A percentile compares a stretch with the other conserved stretches of the same genome.
These are phyloP conservation scores for Cairina moschata DNA, from an alignment of 2,113 vertebrate genomes.

Conservation along the genomic window DNA sequence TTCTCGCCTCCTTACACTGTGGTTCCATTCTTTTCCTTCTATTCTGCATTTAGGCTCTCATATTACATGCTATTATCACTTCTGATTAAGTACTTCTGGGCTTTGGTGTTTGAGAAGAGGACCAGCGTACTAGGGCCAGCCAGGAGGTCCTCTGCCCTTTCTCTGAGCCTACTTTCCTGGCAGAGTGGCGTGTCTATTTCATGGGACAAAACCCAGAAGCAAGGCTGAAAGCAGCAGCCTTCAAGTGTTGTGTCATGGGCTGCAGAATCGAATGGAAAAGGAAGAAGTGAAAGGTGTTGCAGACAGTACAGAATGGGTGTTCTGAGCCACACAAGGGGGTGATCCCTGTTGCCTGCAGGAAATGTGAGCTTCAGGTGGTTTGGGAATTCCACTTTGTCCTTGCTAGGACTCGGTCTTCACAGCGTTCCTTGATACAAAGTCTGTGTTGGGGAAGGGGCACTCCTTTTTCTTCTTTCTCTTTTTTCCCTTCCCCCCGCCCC, in stretches of 20 bases:
- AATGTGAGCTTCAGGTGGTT: not conserved
- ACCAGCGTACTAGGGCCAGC: not conserved
- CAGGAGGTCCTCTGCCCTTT: not conserved
- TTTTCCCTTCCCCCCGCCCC: rapidly evolving
- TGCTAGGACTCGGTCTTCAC: not conserved
- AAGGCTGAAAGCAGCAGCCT: not conserved
- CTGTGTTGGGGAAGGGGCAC: not conserved
- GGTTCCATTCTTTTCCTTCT: not conserved
- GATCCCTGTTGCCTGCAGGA: not conserved
- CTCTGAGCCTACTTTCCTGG: not conserved
- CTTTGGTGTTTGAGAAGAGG: not conserved
- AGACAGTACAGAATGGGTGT: not conserved
- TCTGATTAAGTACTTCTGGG: not conserved
- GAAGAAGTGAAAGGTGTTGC: not conserved
- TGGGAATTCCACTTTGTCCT: not conserved
- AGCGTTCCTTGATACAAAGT: not conserved
- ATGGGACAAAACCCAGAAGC: not conserved
- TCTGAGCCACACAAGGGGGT: rapidly evolving
- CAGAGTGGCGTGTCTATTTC: rapidly evolving
- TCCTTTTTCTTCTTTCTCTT: constrained; percentile 8
- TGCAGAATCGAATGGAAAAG: not conserved
- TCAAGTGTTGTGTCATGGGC: not conserved
- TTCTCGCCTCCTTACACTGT: not conserved
- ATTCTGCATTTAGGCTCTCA: not conserved
- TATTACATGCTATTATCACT: not conserved